Conservation (phyloP, 2,113 vertebrate genomes). For the Tonatia bakeri region DNA sequence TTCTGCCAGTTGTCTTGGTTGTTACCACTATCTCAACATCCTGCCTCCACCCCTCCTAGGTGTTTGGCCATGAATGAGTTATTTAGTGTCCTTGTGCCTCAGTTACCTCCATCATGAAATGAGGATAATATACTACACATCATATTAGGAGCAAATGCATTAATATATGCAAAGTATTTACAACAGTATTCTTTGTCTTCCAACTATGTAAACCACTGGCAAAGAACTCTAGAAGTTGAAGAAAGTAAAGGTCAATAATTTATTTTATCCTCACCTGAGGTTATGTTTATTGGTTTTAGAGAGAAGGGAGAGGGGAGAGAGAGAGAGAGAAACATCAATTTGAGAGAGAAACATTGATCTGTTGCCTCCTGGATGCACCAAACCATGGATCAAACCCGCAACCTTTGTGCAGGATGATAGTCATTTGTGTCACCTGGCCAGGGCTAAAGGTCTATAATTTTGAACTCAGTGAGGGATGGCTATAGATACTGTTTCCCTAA, state of each 20-base stretch:
- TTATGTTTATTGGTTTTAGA: too few relatives aligned
- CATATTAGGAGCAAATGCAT: not conserved
- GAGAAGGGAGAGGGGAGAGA: too few relatives aligned
- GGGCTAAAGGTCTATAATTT: not conserved
- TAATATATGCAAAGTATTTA: not conserved
- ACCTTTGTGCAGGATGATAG: too few relatives aligned
- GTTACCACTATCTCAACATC: not conserved
- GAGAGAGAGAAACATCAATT: too few relatives aligned
- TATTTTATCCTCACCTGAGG: not conserved
- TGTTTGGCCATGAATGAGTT: not conserved
- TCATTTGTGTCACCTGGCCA: too few relatives aligned
- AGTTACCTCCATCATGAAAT: not conserved
- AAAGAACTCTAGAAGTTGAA: slow-evolving; percentile 7
- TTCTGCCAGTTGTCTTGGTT: not conserved
- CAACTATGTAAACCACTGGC: not conserved
- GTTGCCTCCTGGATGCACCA: too few relatives aligned
- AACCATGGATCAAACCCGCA: too few relatives aligned
- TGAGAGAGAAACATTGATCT: too few relatives aligned
- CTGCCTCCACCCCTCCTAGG: not conserved
- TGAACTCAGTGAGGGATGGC: not conserved
- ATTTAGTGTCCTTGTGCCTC: not conserved
- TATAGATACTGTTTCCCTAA: not conserved
- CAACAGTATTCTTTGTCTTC: not conserved
- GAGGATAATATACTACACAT: not conserved
- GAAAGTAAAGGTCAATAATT: not conserved